Base-by-base conservation (phyloP, 2,797 vertebrate genomes). In the Myotis daubentonii region DNA sequence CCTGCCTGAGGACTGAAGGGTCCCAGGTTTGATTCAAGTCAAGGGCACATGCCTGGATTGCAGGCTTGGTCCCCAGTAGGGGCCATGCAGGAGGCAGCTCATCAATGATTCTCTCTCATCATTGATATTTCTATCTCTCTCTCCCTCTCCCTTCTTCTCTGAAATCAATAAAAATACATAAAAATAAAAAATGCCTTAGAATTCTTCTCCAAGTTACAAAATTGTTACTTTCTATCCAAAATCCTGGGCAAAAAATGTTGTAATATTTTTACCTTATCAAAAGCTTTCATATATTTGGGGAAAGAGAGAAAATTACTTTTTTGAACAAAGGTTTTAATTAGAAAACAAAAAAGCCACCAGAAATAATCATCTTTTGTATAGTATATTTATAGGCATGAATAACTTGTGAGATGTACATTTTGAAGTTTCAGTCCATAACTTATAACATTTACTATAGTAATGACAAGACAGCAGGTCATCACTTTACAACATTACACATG, bases 401-500 rank as follows among this genome's bases (percentile, higher is more conserved):
- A 97, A 98, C 97, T 97, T 96, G 79, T 96, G 93, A 97, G 96
- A 98, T 98, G 98, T 96, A 98, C 96, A 97, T 96, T 97, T 97
- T 86, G 95, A 97, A 98, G 95, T 96, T 97, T 97, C 97, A 95
- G 94, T 97, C 95, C 95, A 97, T 97, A 97, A 97, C 87, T 97
- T 95, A 95, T 95, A 98, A 96, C 95, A 74, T 97, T 97, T 92
- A 95, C 94, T 94, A 96, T 71, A 98, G 95, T 96, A 97, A 96
- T 97, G 98, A 98, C 97, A 93, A 97, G 98, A 98, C 98, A 97
- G 96, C 97, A 98, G 97, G 89, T 97, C 94, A 95, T 97, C 98
- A 98, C 98, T 97, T 98, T 98, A 98, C 98, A 98, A 98, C 95
- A 95, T 97, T 95, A 98, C 98, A 98, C 95, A 80, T 96, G 98